These are phyloP conservation scores for Dryas iulia DNA, from an alignment of 1,140 invertebrate genomes.

Conservation along the genomic window DNA sequence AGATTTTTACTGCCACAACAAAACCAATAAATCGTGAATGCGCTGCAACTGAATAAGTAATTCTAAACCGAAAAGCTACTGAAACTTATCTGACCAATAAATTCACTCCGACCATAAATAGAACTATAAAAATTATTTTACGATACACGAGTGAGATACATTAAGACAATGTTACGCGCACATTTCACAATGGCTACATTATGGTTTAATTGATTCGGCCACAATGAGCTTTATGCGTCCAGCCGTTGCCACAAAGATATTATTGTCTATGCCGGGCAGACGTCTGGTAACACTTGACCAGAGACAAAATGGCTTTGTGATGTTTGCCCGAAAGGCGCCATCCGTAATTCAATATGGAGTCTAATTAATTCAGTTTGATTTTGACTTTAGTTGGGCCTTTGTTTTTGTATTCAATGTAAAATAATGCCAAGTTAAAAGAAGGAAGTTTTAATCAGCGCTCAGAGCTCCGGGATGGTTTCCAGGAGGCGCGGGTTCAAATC, in stretches of 20 bases:
- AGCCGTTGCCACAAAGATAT: slow-evolving; percentile 67
- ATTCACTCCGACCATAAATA: slow-evolving; percentile 69
- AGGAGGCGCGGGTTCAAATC: too few species aligned
- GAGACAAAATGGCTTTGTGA: slow-evolving; percentile 79
- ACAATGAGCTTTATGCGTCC: slow-evolving; percentile 72
- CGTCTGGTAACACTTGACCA: slow-evolving; percentile 78
- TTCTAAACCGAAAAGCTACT: slow-evolving; percentile 63
- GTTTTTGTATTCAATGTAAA: slow-evolving; percentile 9
- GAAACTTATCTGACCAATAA: slow-evolving; percentile 73
- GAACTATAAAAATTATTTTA: slow-evolving; percentile 77
- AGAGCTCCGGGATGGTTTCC: too few species aligned
- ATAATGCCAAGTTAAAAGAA: not conserved
- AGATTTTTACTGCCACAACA: slow-evolving; percentile 54
- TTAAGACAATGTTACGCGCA: slow-evolving; percentile 74
- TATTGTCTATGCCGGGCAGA: slow-evolving; percentile 73
- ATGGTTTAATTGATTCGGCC: slow-evolving; percentile 74
- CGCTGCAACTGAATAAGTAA: slow-evolving; percentile 56
- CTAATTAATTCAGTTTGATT: slow-evolving; percentile 64
- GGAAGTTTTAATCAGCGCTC: too few species aligned
- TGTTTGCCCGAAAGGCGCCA: slow-evolving; percentile 69
- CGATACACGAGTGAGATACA: slow-evolving; percentile 73
- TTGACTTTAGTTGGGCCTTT: slow-evolving; percentile 16
- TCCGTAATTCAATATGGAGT: slow-evolving; percentile 73
- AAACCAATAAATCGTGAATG: slow-evolving; percentile 52
- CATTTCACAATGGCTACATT: slow-evolving; percentile 74